Percentiles rank a stretch among this genome's conserved stretches.
Evolutionary conservation across 64 coral and sea anemone genomes (phyloP).

Genomic region (Dendrophyllia cribrosa): DNA sequence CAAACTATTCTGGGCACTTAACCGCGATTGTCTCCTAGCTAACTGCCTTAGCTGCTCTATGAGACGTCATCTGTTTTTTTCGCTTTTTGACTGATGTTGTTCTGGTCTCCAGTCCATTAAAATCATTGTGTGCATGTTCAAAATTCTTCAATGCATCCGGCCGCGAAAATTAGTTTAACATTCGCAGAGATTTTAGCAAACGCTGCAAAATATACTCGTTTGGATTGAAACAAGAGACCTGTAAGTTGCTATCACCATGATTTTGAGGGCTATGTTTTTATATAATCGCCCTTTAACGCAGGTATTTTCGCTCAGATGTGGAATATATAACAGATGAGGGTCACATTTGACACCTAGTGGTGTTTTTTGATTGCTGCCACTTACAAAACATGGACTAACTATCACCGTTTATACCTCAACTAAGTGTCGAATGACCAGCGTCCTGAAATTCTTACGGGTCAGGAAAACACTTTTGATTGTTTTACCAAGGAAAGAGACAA

Average conservation of each 20-base stretch:
- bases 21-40: not conserved
- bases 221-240: not conserved
- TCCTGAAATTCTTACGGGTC: not conserved
- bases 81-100: not conserved
- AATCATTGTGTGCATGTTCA: not conserved
- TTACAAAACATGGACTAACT: not conserved
- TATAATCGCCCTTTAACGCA: not conserved
- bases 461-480: not conserved
- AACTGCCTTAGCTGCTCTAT: not conserved
- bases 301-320: not conserved
- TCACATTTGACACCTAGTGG: not conserved
- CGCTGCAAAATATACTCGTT: not conserved
- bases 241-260: not conserved
- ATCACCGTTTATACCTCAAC: not conserved
- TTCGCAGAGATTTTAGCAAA: not conserved
- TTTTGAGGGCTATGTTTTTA: not conserved
- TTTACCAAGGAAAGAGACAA: not conserved
- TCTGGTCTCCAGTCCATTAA: not conserved
- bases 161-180: not conserved
- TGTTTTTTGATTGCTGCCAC: not conserved
- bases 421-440: not conserved
- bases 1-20: not conserved
- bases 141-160: not conserved
- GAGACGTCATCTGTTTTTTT: not conserved
- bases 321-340: not conserved